A percentile compares a stretch with the other conserved stretches of the same genome.
phyloP scores from a whole-genome alignment of 2,888 invertebrate genomes.

The Sarcophaga rosellei region DNA sequence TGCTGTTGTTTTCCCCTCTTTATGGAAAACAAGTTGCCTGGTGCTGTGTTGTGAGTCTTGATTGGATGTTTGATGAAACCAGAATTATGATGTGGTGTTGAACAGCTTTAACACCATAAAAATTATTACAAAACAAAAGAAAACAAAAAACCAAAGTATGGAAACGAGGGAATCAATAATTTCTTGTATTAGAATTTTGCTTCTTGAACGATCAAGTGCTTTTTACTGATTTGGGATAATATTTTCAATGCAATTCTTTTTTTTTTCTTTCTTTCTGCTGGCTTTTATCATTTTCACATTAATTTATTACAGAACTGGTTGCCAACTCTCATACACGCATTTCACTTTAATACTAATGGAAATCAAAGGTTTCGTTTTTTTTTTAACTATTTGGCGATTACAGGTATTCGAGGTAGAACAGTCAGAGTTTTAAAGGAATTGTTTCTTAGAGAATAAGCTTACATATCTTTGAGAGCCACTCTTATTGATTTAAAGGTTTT shows the following conservation, averaged over 20 bases:
- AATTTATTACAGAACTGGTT: constrained; percentile 19
- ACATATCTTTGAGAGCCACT: too few relatives aligned
- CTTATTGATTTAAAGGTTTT: too few relatives aligned
- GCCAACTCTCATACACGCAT: neutral
- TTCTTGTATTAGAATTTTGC: neutral
- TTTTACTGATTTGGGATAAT: constrained; percentile 8
- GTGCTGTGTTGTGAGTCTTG: constrained; percentile 23
- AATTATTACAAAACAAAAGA: neutral
- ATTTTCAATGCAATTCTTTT: constrained; percentile 24
- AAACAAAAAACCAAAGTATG: neutral
- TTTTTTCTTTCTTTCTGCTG: neutral
- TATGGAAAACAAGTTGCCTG: neutral
- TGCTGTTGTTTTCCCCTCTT: neutral
- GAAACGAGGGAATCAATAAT: constrained; percentile 16
- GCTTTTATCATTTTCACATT: neutral
- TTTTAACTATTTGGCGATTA: neutral
- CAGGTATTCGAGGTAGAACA: neutral
- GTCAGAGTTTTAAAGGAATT: neutral
- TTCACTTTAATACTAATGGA: neutral
- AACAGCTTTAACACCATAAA: constrained; percentile 55
- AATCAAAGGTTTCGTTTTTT: neutral
- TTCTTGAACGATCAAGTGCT: constrained; percentile 25
- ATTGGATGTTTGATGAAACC: constrained; percentile 49
- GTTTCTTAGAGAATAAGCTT: neutral
- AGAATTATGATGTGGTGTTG: constrained; percentile 49